A percentile compares a stretch with the other conserved stretches of the same genome.
Evolutionary conservation across 2,797 vertebrate genomes (phyloP).

Genomic region (Notoglanidium macrostoma): DNA sequence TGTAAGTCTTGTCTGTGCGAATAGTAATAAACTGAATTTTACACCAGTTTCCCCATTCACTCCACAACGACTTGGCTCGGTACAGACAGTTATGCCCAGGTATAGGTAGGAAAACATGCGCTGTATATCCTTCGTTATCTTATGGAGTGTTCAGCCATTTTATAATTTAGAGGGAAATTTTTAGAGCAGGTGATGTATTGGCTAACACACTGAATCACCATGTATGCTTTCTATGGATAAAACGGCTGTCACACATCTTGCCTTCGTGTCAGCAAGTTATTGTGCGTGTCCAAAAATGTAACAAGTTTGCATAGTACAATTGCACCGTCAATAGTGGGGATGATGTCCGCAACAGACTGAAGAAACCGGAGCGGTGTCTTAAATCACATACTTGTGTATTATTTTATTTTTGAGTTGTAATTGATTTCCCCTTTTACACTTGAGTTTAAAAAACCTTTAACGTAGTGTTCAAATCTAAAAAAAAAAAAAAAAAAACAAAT

Average conservation of each 20-base stretch:
- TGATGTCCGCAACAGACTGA: neutral
- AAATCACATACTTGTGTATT: neutral
- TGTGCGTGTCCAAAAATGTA: neutral
- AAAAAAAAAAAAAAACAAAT: neutral
- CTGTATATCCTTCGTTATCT: neutral
- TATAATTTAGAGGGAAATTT: neutral
- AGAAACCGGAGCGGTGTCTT: neutral
- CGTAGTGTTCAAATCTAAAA: neutral
- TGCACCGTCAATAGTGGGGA: neutral
- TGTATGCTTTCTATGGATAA: neutral
- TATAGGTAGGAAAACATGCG: neutral
- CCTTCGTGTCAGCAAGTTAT: neutral
- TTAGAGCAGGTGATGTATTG: neutral
- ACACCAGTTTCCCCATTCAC: neutral
- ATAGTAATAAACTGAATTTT: neutral
- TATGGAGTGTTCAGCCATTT: neutral
- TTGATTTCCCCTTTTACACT: neutral
- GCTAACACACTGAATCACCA: neutral
- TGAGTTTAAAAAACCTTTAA: neutral
- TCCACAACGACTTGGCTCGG: neutral
- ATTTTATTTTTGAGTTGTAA: neutral
- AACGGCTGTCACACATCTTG: neutral
- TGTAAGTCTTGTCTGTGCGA: slow-evolving; percentile 69
- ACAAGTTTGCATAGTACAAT: no score
- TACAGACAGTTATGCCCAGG: neutral